Percentiles rank a stretch among this genome's conserved stretches.
Conservation (phyloP, 2,113 vertebrate genomes). For the Pelmatolapia mariae region DNA sequence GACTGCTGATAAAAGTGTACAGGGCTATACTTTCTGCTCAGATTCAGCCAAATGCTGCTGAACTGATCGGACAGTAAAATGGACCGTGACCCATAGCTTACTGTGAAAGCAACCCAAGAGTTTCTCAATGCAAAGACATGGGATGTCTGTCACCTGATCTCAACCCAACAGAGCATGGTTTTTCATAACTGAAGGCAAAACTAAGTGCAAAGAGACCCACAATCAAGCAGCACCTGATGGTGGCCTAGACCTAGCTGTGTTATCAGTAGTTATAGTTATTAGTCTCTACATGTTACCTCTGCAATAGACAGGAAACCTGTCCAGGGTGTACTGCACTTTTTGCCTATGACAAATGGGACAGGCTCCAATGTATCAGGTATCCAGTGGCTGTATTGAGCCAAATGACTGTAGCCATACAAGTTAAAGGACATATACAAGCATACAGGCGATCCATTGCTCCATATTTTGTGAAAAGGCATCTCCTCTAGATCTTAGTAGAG, state of each 20-base stretch:
- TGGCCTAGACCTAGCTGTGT: background rate
- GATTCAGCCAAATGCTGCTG: background rate
- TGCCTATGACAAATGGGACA: background rate
- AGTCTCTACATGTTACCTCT: background rate
- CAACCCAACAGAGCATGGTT: background rate
- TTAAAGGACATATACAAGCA: background rate
- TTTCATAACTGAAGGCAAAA: fast-evolving
- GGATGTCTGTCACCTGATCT: background rate
- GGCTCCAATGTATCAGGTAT: background rate
- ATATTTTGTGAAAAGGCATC: background rate
- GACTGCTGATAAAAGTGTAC: background rate
- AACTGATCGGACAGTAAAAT: background rate
- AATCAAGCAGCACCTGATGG: background rate
- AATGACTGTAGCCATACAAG: background rate
- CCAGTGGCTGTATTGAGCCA: background rate
- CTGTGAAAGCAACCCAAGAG: background rate
- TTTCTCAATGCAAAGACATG: background rate
- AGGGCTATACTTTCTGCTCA: background rate
- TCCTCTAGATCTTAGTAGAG: background rate
- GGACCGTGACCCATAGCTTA: fast-evolving
- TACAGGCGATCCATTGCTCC: fast-evolving
- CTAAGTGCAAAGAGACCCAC: background rate
- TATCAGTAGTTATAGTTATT: background rate
- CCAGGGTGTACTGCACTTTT: background rate
- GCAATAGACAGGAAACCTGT: background rate